These are phyloP conservation scores for Lepilemur septentrionalis DNA, from an alignment of 2,797 vertebrate species.

Conservation along the genomic window DNA sequence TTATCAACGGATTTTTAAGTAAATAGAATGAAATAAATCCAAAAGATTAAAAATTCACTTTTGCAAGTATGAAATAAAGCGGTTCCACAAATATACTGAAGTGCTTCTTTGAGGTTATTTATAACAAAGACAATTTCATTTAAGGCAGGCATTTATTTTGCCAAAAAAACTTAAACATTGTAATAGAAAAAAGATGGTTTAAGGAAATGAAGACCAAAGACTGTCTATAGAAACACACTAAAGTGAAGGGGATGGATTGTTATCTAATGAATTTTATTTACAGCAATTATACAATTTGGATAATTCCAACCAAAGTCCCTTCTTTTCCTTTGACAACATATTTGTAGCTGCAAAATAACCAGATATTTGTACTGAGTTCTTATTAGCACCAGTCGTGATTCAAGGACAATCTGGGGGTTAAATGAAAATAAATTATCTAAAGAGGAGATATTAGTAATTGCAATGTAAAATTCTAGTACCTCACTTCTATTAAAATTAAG, in stretches of 20 bases:
- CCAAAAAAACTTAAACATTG: conserved; percentile 12
- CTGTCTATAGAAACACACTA: background rate
- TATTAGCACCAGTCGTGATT: background rate
- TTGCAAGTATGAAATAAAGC: conserved; percentile 49
- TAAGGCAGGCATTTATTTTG: conserved; percentile 37
- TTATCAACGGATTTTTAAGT: conserved; percentile 57
- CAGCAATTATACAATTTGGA: background rate
- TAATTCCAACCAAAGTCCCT: conserved; percentile 22
- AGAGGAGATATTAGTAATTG: background rate
- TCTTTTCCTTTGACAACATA: background rate
- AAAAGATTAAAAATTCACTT: conserved; percentile 61
- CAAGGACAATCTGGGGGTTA: conserved; percentile 10
- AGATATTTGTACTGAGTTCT: conserved; percentile 11
- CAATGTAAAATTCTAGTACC: background rate
- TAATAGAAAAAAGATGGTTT: conserved; percentile 27
- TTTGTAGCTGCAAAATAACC: background rate
- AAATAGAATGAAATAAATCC: conserved; percentile 64
- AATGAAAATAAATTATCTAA: background rate
- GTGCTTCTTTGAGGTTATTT: background rate
- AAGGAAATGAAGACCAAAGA: conserved; percentile 27
- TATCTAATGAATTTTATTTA: conserved; percentile 23
- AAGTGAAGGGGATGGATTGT: background rate
- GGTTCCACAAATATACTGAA: background rate
- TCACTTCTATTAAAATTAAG: background rate
- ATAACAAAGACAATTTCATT: conserved; percentile 30